These are phyloP conservation scores for Thunnus maccoyii DNA, from an alignment of 2,113 vertebrate genomes.

Conservation along the genomic window DNA sequence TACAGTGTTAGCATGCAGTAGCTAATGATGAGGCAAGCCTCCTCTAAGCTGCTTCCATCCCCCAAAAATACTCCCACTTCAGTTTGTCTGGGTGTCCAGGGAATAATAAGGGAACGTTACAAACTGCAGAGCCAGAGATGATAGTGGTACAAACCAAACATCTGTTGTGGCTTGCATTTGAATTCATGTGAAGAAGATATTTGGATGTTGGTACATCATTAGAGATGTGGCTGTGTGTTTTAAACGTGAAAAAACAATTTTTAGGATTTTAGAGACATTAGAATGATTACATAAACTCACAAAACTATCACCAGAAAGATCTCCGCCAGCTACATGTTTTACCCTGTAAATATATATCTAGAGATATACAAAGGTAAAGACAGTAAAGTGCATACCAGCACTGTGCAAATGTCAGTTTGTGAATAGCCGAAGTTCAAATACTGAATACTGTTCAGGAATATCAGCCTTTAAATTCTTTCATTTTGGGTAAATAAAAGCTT, in stretches of 20 bases:
- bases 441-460: background rate
- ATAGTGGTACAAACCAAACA: background rate
- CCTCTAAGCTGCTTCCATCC: conserved; percentile 13
- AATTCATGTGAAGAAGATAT: background rate
- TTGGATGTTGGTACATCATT: conserved; percentile 8
- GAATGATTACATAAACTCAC: background rate
- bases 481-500: background rate
- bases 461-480: background rate
- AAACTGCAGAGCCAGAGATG: conserved; percentile 1
- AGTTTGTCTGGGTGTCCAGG: conserved; percentile 20
- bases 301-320: background rate
- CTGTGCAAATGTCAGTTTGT: background rate
- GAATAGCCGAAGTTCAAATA: background rate
- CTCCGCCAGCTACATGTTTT: background rate
- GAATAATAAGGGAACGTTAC: conserved; percentile 38
- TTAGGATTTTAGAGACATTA: background rate
- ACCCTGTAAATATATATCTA: background rate
- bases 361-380: background rate
- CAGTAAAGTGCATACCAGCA: background rate
- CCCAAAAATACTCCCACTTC: conserved; percentile 30
- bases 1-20: conserved; percentile 43
- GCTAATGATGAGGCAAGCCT: conserved; percentile 58
- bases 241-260: background rate
- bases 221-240: background rate
- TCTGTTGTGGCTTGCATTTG: background rate